phyloP scores from a whole-genome alignment of 1,140 invertebrate species.

The Apocrypta bakeri region DNA sequence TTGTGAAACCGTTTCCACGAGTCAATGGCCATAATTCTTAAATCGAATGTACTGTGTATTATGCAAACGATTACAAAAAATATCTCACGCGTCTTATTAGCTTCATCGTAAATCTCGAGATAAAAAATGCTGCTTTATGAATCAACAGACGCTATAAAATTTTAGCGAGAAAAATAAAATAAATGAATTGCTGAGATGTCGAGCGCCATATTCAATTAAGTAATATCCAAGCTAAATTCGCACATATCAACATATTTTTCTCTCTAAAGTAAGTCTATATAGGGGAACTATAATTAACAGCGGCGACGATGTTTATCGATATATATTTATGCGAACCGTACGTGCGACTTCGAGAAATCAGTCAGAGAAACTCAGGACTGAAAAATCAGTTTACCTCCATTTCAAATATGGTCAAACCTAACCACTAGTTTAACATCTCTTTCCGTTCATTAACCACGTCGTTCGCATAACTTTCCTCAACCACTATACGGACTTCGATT shows the following conservation, averaged over 20 bases:
- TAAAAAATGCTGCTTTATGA: neutral
- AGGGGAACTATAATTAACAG: neutral
- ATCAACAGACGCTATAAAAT: neutral
- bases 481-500: no score
- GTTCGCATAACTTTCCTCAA: neutral
- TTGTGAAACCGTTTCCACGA: neutral
- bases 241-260: neutral
- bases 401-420: neutral
- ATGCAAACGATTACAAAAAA: neutral
- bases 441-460: neutral
- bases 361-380: no score
- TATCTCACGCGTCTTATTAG: neutral
- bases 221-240: neutral
- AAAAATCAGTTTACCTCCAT: neutral
- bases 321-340: neutral
- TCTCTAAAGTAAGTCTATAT: neutral
- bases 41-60: neutral
- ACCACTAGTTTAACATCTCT: neutral
- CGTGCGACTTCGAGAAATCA: neutral
- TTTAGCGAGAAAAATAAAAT: neutral
- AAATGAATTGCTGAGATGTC: no score
- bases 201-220: neutral
- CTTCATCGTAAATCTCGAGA: neutral
- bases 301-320: neutral
- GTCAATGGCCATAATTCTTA: neutral